Conservation (phyloP, 2,888 invertebrate species). For the Nomada fucata region DNA sequence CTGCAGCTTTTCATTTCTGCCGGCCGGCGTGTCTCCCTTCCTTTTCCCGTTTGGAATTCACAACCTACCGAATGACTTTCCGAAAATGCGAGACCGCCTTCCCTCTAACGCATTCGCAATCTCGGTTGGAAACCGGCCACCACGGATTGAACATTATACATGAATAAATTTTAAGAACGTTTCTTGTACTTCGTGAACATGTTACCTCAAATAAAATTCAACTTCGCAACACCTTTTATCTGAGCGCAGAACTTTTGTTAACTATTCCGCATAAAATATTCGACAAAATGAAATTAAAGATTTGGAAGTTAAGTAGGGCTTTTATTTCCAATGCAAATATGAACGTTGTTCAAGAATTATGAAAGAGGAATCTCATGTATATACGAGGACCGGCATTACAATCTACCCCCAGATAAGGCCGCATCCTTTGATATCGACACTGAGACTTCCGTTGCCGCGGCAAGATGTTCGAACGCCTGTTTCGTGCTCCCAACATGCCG, state of each 20-base stretch:
- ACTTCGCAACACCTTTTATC: background rate
- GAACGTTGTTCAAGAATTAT: background rate
- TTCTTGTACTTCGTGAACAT: background rate
- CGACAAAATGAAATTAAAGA: background rate
- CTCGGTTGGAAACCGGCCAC: background rate
- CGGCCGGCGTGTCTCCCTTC: slow-evolving; percentile 26
- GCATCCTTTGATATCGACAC: slow-evolving; percentile 69
- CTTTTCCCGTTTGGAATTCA: background rate
- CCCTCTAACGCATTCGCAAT: slow-evolving; percentile 23
- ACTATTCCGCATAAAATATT: no score
- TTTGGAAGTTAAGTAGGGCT: background rate
- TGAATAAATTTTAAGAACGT: background rate
- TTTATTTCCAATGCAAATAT: slow-evolving; percentile 16
- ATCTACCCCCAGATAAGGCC: slow-evolving; percentile 64
- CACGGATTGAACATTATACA: background rate
- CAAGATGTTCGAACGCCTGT: slow-evolving; percentile 15
- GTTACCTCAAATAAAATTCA: background rate
- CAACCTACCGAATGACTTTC: slow-evolving; percentile 57
- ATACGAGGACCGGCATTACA: slow-evolving; percentile 13
- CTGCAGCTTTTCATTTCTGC: slow-evolving; percentile 54
- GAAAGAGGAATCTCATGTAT: background rate
- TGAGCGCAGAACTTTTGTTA: no score
- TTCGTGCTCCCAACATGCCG: background rate
- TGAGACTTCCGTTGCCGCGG: slow-evolving; percentile 52
- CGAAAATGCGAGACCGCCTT: slow-evolving; percentile 23